Percentiles rank a stretch among this genome's conserved stretches.
Conservation (phyloP, 2,797 vertebrate genomes). For the Spondyliosoma cantharus region DNA sequence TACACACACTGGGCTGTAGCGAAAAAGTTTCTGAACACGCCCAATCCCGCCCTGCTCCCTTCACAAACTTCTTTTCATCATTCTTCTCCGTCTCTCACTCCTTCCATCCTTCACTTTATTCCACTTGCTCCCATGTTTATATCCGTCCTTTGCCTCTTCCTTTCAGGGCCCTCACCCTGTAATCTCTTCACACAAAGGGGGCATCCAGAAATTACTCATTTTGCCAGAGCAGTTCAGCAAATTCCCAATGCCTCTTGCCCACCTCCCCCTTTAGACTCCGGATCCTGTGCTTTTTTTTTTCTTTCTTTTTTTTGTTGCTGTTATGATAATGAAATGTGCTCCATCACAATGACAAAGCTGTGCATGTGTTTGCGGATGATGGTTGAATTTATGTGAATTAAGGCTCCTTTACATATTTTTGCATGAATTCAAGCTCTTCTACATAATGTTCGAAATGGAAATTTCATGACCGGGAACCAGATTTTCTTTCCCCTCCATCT, state of each 20-base stretch:
- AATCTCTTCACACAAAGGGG: slow-evolving; percentile 83
- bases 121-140: slow-evolving; percentile 70
- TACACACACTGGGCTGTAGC: slow-evolving; percentile 84
- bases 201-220: slow-evolving; percentile 85
- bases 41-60: slow-evolving; percentile 80
- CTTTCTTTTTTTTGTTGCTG: slow-evolving; percentile 28
- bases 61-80: slow-evolving; percentile 78
- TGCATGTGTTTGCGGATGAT: slow-evolving; percentile 47
- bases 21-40: slow-evolving; percentile 86
- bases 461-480: slow-evolving; percentile 23
- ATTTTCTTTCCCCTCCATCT: slow-evolving; percentile 25
- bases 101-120: slow-evolving; percentile 78
- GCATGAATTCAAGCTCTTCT: slow-evolving; percentile 43
- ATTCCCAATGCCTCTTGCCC: slow-evolving; percentile 71
- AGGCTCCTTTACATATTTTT: slow-evolving; percentile 49
- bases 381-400: slow-evolving; percentile 48
- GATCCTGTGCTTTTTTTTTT: slow-evolving; percentile 46
- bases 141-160: slow-evolving; percentile 79
- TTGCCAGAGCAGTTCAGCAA: slow-evolving; percentile 78
- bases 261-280: slow-evolving; percentile 51
- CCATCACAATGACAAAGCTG: slow-evolving; percentile 67
- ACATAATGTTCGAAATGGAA: slow-evolving; percentile 26
- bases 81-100: slow-evolving; percentile 72
- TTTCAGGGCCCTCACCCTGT: slow-evolving; percentile 75
- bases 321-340: slow-evolving; percentile 64